Conservation (phyloP, 2,888 invertebrate species). For the Polyommatus icarus region DNA sequence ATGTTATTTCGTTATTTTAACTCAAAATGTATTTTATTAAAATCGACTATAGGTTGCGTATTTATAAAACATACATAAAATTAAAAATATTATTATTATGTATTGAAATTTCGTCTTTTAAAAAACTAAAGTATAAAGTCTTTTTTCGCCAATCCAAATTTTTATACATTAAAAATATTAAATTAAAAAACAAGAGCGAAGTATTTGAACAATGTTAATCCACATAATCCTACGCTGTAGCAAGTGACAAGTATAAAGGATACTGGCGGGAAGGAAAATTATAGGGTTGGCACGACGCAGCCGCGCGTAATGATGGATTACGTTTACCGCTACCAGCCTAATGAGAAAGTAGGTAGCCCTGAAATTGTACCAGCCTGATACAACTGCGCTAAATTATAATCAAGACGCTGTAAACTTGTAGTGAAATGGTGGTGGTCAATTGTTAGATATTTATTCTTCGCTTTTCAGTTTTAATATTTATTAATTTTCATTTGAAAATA, state of each 20-base stretch:
- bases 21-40: not conserved
- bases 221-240: slow-evolving; percentile 12
- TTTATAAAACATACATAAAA: not conserved
- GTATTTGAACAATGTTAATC: not conserved
- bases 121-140: too few species aligned
- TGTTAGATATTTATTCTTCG: too few species aligned
- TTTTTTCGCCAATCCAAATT: too few species aligned
- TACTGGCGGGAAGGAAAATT: slow-evolving; percentile 60
- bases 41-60: not conserved
- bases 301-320: slow-evolving; percentile 71
- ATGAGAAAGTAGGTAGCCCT: slow-evolving; percentile 72
- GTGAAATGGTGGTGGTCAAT: not conserved
- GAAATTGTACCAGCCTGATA: slow-evolving; percentile 40
- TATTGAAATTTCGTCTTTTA: too few species aligned
- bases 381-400: slow-evolving; percentile 15
- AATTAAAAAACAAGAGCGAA: not conserved
- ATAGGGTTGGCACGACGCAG: slow-evolving; percentile 68
- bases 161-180: not conserved
- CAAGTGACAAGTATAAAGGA: slow-evolving; percentile 45
- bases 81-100: not conserved
- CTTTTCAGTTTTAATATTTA: too few species aligned
- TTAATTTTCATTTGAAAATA: too few species aligned
- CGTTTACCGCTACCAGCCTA: slow-evolving; percentile 54
- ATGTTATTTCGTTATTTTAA: not conserved
- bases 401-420: not conserved